These are phyloP conservation scores for Tetramorium bicarinatum DNA, from an alignment of 2,888 invertebrate species.

Conservation along the genomic window DNA sequence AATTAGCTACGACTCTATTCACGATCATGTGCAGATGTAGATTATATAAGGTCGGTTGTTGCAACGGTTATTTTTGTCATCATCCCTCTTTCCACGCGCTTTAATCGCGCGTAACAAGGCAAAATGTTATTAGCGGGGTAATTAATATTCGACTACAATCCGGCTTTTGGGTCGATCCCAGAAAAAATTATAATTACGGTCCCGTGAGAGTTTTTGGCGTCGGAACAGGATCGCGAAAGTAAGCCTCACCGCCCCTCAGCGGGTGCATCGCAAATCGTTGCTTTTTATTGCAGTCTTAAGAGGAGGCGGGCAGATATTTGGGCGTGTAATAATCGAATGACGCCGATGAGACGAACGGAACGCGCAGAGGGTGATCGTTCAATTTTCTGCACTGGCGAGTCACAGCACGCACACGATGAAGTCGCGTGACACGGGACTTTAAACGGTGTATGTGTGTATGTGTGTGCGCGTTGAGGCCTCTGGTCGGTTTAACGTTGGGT, in stretches of 20 bases:
- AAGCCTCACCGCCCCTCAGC: conserved; percentile 30
- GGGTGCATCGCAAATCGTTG: conserved; percentile 37
- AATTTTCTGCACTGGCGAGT: conserved; percentile 76
- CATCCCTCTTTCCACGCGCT: conserved; percentile 16
- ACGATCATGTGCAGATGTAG: conserved; percentile 4
- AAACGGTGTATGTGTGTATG: conserved; percentile 17
- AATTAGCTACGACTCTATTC: conserved; percentile 16
- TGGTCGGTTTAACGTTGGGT: conserved; percentile 71
- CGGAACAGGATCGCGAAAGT: conserved; percentile 46
- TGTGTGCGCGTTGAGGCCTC: conserved; percentile 33
- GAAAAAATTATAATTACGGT: conserved; percentile 71
- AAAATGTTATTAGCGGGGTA: conserved; percentile 52
- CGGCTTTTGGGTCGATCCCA: neutral
- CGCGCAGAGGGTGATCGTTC: conserved; percentile 72
- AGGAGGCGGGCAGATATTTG: conserved; percentile 67
- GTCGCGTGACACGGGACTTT: neutral
- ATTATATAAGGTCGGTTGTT: neutral
- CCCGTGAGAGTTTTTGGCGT: conserved; percentile 48
- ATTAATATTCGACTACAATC: conserved; percentile 49
- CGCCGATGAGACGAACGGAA: conserved; percentile 71
- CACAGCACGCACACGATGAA: conserved; percentile 58
- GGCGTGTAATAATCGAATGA: conserved; percentile 75
- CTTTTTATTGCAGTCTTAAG: conserved; percentile 55
- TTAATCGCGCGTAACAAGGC: conserved; percentile 14
- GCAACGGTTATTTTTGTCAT: conserved; percentile 15